Evolutionary conservation across 2,888 invertebrate species (phyloP), one percentile per base, ranked within the genome.

Genomic region (Xanthia togata): DNA sequence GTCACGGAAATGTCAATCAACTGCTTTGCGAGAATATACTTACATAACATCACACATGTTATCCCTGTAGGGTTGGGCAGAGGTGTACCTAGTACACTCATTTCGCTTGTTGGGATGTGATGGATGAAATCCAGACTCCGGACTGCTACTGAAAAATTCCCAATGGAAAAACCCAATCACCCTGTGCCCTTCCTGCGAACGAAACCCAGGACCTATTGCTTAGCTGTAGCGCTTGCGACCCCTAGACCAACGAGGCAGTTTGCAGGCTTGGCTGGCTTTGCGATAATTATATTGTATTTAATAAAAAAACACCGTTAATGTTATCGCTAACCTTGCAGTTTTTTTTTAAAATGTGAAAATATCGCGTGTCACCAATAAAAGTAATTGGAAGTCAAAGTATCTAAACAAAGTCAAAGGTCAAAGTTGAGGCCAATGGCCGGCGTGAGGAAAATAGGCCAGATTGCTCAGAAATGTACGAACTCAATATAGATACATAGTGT

Each of bases 391-490:
- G 26, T 65, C 53, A 78, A 76, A 70, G 65, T 72, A 38, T 63
- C 14, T 31, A 8, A 26, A 62, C 65, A 26, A 31, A 74, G 83
- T 74, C 85, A 77, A 64, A 63, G 20, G 73, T 65, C 73, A 79
- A 50, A 70, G 73, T 65, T 72, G 38, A 79, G 80, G 86, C 76
- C 86, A 77, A 78, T 84, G 88, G 84, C 85, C 90, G 74, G 5
- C 12, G 31, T 31, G 57, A 31, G 57, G 68, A 73, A 87, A 75
- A 82, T 86, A 86, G 89, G 89, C 69, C 89, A 86, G 68, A 63
- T 77, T n/a, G 38, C 67, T 53, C 60, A 38, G 20, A 70, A 62
- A 69, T 44, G 14, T 31, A 14, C 20, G 9, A 41, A n/a, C 41
- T 55, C 38, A 26, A 63, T 68, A 41, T 59, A 64, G 44, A 47